Base-by-base conservation (phyloP, 2,113 vertebrate genomes). In the Oriolus oriolus region DNA sequence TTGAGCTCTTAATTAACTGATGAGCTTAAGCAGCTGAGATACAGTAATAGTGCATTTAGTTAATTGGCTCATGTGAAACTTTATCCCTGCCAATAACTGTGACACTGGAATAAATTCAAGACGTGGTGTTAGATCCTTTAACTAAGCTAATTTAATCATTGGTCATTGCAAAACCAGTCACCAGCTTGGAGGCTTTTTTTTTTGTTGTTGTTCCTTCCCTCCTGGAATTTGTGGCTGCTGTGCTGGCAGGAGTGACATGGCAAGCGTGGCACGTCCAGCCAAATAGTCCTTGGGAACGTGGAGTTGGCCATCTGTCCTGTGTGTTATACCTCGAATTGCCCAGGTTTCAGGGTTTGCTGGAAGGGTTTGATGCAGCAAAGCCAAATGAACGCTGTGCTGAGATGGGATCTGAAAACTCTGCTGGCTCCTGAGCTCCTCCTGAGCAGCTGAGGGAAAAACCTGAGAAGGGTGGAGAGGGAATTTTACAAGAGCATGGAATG, bases 1-100 rank as follows among this genome's bases (percentile, higher is more conserved):
- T 74, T 94, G 85, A 94, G 95, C 90, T 96, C 94, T 96, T 97
- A 96, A 97, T 97, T 95, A 96, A 96, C 86, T 96, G 94, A 97
- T 93, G 94, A 96, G 95, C 91, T 97, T 92, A 97, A 97, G 91
- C 90, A 96, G 84, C 87, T 93, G 93, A 92, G 92, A 95, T 96
- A 65, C 83, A 79, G 91, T 95, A 94, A 95, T 96, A 97, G 93
- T 94, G 77, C 91, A 95, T 96, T 95, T 96, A 94, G 90, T 96
- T 97, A 97, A 96, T 95, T 97, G 95, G 93, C 92, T 97, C 87
- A 96, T 88, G 88, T 96, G 96, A 86, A 93, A 95, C 81, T 84
- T 92, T 49, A 97, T 95, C 90, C 94, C 92, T 93, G 90, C 87
- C 94, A 95, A 74, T 95, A 95, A 90, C 80, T 91, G 45, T 92